Percentiles rank a stretch among this genome's conserved stretches.
Conservation (phyloP, 2,113 vertebrate species). For the Rhynchomys soricoides region DNA sequence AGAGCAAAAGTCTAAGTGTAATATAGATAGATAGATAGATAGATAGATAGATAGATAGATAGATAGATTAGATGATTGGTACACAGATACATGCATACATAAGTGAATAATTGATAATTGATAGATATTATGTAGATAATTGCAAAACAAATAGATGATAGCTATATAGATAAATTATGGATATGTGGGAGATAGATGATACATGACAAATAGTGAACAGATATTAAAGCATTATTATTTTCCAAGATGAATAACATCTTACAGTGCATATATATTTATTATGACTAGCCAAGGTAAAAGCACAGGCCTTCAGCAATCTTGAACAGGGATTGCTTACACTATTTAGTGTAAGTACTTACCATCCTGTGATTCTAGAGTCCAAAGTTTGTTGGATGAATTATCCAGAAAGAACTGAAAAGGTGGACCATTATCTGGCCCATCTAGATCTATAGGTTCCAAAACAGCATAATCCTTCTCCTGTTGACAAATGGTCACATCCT, state of each 20-base stretch:
- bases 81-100: neutral
- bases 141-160: neutral
- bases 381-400: constrained; percentile 79
- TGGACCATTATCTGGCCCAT: constrained; percentile 81
- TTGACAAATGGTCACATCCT: constrained; percentile 85
- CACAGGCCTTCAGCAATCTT: neutral
- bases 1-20: neutral
- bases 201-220: neutral
- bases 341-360: constrained; percentile 82
- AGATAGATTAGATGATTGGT: neutral
- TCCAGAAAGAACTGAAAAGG: constrained; percentile 88
- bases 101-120: neutral
- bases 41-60: no score
- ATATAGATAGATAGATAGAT: no score
- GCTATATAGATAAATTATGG: neutral
- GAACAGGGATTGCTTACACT: neutral
- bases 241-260: neutral
- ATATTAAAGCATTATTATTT: neutral
- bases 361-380: constrained; percentile 84
- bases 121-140: neutral
- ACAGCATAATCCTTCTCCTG: constrained; percentile 80
- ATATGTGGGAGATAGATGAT: neutral
- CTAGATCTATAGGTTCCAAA: constrained; percentile 85
- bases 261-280: neutral
- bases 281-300: neutral